A percentile compares a stretch with the other conserved stretches of the same genome.
These are phyloP conservation scores for Caenorhabditis uteleia DNA, from an alignment of 2,888 invertebrate genomes.

Conservation along the genomic window DNA sequence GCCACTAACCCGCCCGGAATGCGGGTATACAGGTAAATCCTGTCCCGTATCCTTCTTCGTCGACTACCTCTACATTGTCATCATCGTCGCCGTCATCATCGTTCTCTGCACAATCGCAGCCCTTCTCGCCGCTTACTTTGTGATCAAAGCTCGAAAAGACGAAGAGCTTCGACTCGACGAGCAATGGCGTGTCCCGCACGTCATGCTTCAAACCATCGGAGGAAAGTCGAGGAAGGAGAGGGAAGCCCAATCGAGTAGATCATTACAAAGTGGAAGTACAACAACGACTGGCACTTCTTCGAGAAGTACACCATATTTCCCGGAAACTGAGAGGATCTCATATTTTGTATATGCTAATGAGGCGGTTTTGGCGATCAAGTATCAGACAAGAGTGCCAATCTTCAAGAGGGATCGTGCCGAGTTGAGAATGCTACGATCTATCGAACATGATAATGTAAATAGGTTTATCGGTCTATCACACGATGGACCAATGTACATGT, in stretches of 20 bases:
- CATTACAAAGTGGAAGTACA: constrained; percentile 44
- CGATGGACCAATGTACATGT: constrained; percentile 56
- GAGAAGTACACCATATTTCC: constrained; percentile 6
- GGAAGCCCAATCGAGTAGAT: constrained; percentile 38
- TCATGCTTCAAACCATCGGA: constrained; percentile 20
- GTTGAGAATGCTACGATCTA: constrained; percentile 47
- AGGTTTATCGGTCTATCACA: constrained; percentile 61
- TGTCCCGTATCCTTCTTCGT: constrained; percentile 43
- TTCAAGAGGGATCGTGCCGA: constrained; percentile 29
- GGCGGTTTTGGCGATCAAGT: constrained; percentile 36
- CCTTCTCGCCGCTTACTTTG: constrained; percentile 30
- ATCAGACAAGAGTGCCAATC: constrained; percentile 28
- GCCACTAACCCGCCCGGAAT: constrained; percentile 36
- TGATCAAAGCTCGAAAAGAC: constrained; percentile 20
- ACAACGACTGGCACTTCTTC: constrained; percentile 34
- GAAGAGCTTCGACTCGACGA: constrained; percentile 25
- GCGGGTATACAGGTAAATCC: constrained; percentile 38
- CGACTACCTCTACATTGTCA: constrained; percentile 48
- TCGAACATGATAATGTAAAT: constrained; percentile 66
- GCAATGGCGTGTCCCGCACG: constrained; percentile 27
- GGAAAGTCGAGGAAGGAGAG: constrained; percentile 17
- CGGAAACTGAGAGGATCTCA: constrained; percentile 36
- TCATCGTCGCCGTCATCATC: constrained; percentile 40
- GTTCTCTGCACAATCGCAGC: constrained; percentile 33
- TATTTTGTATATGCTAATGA: constrained; percentile 37